Evolutionary conservation across 2,113 vertebrate species (phyloP), one percentile per base, ranked within the genome.

Genomic region (Acinonyx jubatus): DNA sequence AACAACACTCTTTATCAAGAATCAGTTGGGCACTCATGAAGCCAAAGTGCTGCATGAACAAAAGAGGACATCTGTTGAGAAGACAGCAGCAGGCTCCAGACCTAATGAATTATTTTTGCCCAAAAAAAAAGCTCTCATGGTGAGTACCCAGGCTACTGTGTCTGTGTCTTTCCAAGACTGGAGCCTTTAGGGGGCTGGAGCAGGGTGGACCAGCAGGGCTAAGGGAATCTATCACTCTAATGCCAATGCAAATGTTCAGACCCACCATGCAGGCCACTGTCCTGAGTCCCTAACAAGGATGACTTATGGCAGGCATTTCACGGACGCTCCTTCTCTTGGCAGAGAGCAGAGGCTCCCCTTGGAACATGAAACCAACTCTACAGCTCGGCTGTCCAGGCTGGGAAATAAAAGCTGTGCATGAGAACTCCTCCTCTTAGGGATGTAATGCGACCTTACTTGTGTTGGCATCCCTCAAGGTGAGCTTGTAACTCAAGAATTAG

Each of bases 1-100:
- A 97, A 91, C 52, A 90, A 96, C 9, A 21, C 52, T 97, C 78
- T 97, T 97, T 76, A 95, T 96, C 91, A 98, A 97, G 97, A 97
- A 91, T 91, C 38, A 41, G 31, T 50, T 48, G 36, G 93, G 61
- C 69, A 92, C 74, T 21, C 68, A 92, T 91, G 66, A 79, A 97
- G 55, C 52, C 41, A 83, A 95, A 98, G 9, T 3, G n/a, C 74
- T 96, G 94, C 74, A 93, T 91, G 86, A 96, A 96, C 88, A 89
- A 63, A 98, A 97, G 68, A 96, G 76, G 95, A 93, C 66, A 91
- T 95, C 88, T 96, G 94, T 92, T 96, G 90, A 74, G 93, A 76
- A 95, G 91, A 88, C 13, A 96, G 95, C 45, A 87, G 87, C 82
- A 87, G 86, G 93, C 52, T 82, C 81, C 69, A 81, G 74, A 83